These are phyloP conservation scores for Alauda arvensis DNA, from an alignment of 2,797 vertebrate genomes.

Conservation along the genomic window DNA sequence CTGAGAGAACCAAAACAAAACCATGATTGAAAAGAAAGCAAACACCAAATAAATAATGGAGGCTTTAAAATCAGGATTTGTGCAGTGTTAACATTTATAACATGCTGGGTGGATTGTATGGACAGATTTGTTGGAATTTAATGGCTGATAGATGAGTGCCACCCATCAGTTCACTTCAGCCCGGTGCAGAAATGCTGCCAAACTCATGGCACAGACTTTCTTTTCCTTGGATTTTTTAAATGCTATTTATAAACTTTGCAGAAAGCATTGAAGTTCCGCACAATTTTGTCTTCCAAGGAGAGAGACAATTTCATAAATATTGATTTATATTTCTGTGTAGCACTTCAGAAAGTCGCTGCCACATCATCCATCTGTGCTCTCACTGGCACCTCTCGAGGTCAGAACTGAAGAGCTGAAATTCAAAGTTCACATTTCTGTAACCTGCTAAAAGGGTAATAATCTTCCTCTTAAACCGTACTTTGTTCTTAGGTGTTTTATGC, in stretches of 20 bases:
- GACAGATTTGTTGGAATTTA: background rate
- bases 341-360: background rate
- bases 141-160: background rate
- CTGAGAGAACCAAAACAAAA: background rate
- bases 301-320: background rate
- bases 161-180: background rate
- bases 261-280: background rate
- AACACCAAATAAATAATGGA: background rate
- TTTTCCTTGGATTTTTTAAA: background rate
- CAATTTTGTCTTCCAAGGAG: background rate
- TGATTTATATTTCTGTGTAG: background rate
- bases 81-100: background rate
- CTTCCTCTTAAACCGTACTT: background rate
- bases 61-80: background rate
- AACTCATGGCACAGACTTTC: background rate
- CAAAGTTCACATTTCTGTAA: background rate
- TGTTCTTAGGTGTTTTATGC: background rate
- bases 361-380: background rate
- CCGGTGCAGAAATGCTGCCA: background rate
- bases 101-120: background rate
- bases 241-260: background rate
- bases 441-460: background rate
- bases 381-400: background rate
- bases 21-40: background rate
- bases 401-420: background rate